These are phyloP conservation scores for Megathymus violae DNA, from an alignment of 1,140 invertebrate genomes.

Conservation along the genomic window DNA sequence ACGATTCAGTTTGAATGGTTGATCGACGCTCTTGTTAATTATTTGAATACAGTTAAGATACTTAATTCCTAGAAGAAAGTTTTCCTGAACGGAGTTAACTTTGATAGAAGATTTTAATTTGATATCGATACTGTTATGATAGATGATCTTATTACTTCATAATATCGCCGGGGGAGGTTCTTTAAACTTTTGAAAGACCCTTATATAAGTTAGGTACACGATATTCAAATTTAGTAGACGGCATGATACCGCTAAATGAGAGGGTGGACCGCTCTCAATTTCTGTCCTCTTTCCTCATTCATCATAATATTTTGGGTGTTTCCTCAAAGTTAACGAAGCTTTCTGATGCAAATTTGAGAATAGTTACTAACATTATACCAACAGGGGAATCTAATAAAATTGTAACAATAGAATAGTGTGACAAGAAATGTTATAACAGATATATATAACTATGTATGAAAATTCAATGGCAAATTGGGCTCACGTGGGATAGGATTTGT, in stretches of 20 bases:
- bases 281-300: conserved; percentile 19
- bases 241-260: conserved; percentile 28
- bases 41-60: neutral
- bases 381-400: neutral
- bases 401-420: neutral
- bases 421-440: neutral
- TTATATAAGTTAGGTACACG: conserved; percentile 24
- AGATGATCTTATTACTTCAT: neutral
- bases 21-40: neutral
- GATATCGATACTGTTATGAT: neutral
- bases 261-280: conserved; percentile 31
- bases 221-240: conserved; percentile 32
- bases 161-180: neutral
- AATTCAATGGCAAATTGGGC: no score
- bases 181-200: conserved; percentile 22
- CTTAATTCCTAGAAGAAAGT: neutral
- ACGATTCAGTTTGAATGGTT: neutral
- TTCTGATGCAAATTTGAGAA: neutral
- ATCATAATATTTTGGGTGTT: conserved; percentile 5
- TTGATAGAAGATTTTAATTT: neutral
- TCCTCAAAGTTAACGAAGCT: conserved; percentile 1
- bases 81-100: neutral
- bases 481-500: no score
- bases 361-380: neutral
- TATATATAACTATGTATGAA: no score